These are phyloP conservation scores for Elysia crispata DNA, from an alignment of 2,888 invertebrate species.

Conservation along the genomic window DNA sequence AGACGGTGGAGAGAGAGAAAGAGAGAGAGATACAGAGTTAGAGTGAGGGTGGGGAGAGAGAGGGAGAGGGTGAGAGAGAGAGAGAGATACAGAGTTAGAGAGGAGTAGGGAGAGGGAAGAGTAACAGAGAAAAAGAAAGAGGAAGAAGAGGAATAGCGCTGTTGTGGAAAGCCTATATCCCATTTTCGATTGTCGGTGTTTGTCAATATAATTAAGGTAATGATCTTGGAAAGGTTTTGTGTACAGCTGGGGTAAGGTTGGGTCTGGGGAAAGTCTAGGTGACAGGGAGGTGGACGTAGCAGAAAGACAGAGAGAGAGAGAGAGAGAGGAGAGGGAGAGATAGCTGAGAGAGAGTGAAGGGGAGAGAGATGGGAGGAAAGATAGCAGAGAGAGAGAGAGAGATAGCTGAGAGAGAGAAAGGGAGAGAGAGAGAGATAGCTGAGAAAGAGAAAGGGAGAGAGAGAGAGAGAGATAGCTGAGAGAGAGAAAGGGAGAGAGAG, in stretches of 20 bases:
- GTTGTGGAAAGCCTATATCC: too few species aligned
- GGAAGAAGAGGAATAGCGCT: too few species aligned
- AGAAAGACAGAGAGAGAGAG: slow-evolving; percentile 25
- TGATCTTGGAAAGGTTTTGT: neutral
- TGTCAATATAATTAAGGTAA: neutral
- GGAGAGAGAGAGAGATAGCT: slow-evolving; percentile 15
- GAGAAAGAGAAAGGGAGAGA: slow-evolving; percentile 10
- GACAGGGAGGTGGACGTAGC: slow-evolving; percentile 14
- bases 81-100: too few species aligned
- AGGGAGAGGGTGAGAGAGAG: too few species aligned
- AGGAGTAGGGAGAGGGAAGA: neutral
- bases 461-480: neutral
- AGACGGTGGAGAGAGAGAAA: too few species aligned
- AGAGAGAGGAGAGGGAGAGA: neutral
- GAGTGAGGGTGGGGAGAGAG: neutral
- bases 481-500: slow-evolving; percentile 5
- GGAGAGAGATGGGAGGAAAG: slow-evolving; percentile 13
- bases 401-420: slow-evolving; percentile 13
- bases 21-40: too few species aligned
- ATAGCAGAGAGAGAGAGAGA: slow-evolving; percentile 1
- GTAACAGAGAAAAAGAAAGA: too few species aligned
- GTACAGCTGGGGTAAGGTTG: neutral
- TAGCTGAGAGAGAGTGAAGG: neutral
- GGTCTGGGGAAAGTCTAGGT: too few species aligned
- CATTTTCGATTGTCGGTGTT: too few species aligned